Evolutionary conservation across 2,888 invertebrate genomes (phyloP).

Genomic region (Acleris literana): DNA sequence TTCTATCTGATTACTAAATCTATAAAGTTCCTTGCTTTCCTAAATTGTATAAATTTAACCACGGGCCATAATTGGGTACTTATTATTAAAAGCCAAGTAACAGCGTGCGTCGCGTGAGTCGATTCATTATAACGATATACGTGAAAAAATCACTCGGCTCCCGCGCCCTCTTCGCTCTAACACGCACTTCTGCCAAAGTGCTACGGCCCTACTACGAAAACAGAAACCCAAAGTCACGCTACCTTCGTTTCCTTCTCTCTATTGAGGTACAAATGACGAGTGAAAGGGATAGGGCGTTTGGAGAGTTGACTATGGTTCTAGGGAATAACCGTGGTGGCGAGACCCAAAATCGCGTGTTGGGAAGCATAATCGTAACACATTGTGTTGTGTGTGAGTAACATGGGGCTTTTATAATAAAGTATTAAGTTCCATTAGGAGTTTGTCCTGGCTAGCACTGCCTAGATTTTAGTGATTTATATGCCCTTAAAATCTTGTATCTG

Average conservation of each 20-base stretch:
- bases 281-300: constrained; percentile 3
- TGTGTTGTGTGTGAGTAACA: constrained; percentile 29
- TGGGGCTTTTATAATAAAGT: constrained; percentile 29
- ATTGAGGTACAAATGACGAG: too few relatives aligned
- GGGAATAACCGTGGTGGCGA: neutral
- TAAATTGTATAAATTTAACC: neutral
- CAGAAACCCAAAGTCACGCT: too few relatives aligned
- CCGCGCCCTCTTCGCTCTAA: constrained; percentile 59
- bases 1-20: too few relatives aligned
- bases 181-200: constrained; percentile 61
- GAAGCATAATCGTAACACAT: constrained; percentile 49
- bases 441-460: neutral
- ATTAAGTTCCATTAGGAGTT: constrained; percentile 19
- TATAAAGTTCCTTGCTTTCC: too few relatives aligned
- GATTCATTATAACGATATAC: constrained; percentile 65
- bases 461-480: neutral
- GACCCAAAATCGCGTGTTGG: constrained; percentile 52
- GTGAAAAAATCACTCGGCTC: constrained; percentile 62
- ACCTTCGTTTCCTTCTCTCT: too few relatives aligned
- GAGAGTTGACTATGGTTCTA: too few relatives aligned
- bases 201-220: constrained; percentile 36
- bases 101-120: constrained; percentile 61
- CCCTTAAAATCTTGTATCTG: neutral
- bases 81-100: constrained; percentile 38
- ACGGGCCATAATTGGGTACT: constrained; percentile 29